Conservation (phyloP, 2,888 invertebrate species). For the Diachrysia chrysitis region DNA sequence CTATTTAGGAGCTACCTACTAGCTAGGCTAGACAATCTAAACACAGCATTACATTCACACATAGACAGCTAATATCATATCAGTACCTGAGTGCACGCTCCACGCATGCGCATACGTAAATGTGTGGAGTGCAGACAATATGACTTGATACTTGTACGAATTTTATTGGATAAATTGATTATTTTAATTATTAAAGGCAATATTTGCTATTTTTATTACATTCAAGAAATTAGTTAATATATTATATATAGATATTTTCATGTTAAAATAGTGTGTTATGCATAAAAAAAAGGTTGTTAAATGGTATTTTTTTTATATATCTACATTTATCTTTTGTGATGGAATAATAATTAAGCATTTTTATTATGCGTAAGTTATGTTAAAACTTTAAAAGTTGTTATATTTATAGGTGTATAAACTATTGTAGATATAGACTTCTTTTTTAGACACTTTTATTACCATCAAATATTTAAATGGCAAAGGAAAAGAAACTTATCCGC, state of each 20-base stretch:
- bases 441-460: not conserved
- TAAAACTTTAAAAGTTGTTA: not conserved
- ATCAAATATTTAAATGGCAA: not conserved
- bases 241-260: too few species aligned
- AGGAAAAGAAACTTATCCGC: slow-evolving; percentile 29
- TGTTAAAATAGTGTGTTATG: too few species aligned
- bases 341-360: too few species aligned
- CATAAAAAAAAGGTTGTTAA: too few species aligned
- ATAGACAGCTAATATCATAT: slow-evolving; percentile 79
- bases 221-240: too few species aligned
- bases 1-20: slow-evolving; percentile 9
- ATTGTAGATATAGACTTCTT: not conserved
- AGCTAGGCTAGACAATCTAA: slow-evolving; percentile 50
- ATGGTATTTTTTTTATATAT: too few species aligned
- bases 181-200: not conserved
- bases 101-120: slow-evolving; percentile 82
- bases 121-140: slow-evolving; percentile 65
- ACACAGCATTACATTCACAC: slow-evolving; percentile 57
- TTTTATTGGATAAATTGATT: not conserved
- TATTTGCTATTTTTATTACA: not conserved
- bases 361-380: not conserved
- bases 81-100: slow-evolving; percentile 79
- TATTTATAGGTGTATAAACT: not conserved
- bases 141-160: slow-evolving; percentile 72
- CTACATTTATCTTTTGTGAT: too few species aligned